Evolutionary conservation across 2,888 invertebrate species (phyloP).

Genomic region (Drosophila monieri): DNA sequence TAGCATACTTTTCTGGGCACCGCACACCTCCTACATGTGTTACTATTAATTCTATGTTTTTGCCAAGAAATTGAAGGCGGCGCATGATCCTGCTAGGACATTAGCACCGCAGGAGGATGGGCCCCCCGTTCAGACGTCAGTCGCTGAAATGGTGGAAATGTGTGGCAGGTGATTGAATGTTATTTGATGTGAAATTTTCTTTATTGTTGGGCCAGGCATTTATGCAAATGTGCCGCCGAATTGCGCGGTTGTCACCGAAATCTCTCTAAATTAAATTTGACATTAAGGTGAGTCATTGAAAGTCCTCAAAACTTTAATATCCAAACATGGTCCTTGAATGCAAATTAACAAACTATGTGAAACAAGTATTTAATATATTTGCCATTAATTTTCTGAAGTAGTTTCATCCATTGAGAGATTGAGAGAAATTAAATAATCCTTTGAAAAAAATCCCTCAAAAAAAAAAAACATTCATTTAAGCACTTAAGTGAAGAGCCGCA

Average conservation of each 20-base stretch:
- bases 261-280: conserved; percentile 18
- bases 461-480: not conserved
- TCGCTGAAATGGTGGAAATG: conserved; percentile 1
- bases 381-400: conserved; percentile 11
- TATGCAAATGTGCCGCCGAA: conserved; percentile 62
- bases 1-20: conserved; percentile 22
- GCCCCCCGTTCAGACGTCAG: conserved; percentile 1
- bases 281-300: conserved; percentile 7
- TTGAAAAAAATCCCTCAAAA: not conserved
- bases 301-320: not conserved
- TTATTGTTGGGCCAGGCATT: conserved; percentile 49
- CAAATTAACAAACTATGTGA: not conserved
- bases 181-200: conserved; percentile 68
- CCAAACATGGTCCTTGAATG: not conserved
- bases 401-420: conserved; percentile 5
- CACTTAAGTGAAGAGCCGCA: not conserved
- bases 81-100: conserved; percentile 27
- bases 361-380: not conserved
- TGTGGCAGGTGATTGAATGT: conserved; percentile 63
- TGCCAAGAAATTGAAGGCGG: conserved; percentile 30
- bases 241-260: conserved; percentile 45
- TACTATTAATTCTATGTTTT: conserved; percentile 71
- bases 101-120: conserved; percentile 18
- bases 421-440: conserved; percentile 1
- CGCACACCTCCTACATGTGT: conserved; percentile 49